phyloP scores from a whole-genome alignment of 1,140 invertebrate genomes.

The Neodiprion lecontei region DNA sequence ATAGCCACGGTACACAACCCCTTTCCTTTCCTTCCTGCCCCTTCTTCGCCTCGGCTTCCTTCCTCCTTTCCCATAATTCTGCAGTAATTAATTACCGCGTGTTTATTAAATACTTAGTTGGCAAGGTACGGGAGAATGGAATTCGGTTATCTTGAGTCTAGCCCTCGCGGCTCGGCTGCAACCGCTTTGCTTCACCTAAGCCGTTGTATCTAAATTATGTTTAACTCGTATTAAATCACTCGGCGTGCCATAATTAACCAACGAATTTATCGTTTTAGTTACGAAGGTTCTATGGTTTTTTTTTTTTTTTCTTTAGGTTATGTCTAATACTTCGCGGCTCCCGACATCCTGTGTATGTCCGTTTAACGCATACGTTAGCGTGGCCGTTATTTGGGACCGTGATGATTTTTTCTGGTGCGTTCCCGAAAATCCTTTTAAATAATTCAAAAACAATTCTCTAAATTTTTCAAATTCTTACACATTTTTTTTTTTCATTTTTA shows the following conservation, averaged over 20 bases:
- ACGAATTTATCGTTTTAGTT: no score
- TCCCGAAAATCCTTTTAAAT: no score
- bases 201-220: not conserved
- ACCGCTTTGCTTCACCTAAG: not conserved
- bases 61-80: not conserved
- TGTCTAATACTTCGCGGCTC: not conserved
- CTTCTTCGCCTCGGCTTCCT: slow-evolving; percentile 24
- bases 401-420: no score
- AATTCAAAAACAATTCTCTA: no score
- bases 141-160: not conserved
- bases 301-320: not conserved
- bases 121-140: not conserved
- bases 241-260: not conserved
- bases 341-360: not conserved
- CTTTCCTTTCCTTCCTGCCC: slow-evolving; percentile 30
- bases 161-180: not conserved
- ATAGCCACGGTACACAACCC: slow-evolving; percentile 27
- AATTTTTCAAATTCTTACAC: no score
- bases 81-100: not conserved
- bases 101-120: slow-evolving; percentile 6
- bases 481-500: no score
- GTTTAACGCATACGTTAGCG: no score
- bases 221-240: not conserved
- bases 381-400: no score
- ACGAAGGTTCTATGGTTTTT: not conserved